Evolutionary conservation across 2,797 vertebrate species (phyloP).

Genomic region (Limosa lapponica): DNA sequence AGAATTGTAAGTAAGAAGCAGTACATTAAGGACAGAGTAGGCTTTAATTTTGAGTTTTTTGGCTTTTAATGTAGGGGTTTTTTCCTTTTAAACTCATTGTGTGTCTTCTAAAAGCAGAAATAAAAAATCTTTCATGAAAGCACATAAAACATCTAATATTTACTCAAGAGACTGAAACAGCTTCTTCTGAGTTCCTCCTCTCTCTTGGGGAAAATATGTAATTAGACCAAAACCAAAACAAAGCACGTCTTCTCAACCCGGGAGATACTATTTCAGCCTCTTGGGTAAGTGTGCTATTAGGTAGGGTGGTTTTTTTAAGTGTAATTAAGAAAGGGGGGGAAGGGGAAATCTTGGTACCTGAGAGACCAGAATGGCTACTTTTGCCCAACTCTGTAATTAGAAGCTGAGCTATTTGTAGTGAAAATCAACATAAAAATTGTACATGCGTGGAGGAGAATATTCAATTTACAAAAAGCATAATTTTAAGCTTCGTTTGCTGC

Average conservation of each 20-base stretch:
- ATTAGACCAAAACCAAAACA: conserved; percentile 79
- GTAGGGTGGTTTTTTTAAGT: conserved; percentile 54
- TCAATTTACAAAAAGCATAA: neutral
- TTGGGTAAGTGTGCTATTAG: conserved; percentile 62
- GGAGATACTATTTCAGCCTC: conserved; percentile 71
- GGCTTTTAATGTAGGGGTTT: neutral
- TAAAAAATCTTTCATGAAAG: conserved; percentile 58
- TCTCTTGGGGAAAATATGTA: conserved; percentile 63
- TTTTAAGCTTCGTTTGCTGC: neutral
- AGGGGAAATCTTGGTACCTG: conserved; percentile 36
- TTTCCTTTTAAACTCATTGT: conserved; percentile 44
- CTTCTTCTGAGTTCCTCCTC: conserved; percentile 67
- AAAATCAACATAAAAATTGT: conserved; percentile 32
- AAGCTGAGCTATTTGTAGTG: conserved; percentile 59
- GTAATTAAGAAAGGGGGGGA: conserved; percentile 54
- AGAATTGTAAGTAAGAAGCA: conserved; percentile 51
- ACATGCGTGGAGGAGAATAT: neutral
- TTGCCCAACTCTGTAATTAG: conserved; percentile 49
- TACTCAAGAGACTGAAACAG: conserved; percentile 71
- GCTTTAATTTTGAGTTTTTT: conserved; percentile 33
- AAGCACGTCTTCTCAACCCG: conserved; percentile 54
- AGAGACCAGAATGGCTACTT: conserved; percentile 63
- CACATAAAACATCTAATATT: conserved; percentile 66
- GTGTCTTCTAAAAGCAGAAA: conserved; percentile 65
- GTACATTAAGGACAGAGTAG: neutral